Evolutionary conservation across 2,113 vertebrate species (phyloP).

Genomic region (Equus przewalskii): DNA sequence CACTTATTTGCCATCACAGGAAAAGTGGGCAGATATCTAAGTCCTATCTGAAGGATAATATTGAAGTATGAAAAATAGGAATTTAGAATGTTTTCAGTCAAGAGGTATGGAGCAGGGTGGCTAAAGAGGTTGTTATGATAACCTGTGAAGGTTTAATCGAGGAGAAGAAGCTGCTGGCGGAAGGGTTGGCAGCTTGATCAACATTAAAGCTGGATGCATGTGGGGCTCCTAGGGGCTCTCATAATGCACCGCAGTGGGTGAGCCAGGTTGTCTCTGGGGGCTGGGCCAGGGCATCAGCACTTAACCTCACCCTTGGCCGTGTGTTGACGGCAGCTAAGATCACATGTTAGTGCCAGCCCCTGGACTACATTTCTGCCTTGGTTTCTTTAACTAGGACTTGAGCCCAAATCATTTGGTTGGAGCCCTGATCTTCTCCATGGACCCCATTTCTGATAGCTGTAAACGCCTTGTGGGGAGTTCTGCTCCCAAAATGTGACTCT

Average conservation of each 20-base stretch:
- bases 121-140: background rate
- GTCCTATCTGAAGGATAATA: background rate
- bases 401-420: background rate
- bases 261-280: background rate
- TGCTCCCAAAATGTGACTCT: background rate
- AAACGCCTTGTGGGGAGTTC: no score
- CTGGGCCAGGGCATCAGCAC: background rate
- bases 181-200: background rate
- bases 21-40: background rate
- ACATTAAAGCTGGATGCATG: background rate
- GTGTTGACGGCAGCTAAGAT: background rate
- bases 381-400: background rate
- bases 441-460: background rate
- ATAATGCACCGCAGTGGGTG: background rate
- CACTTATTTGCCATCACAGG: background rate
- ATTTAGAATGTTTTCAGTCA: background rate
- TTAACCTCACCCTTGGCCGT: background rate
- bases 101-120: background rate
- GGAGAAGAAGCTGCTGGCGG: background rate
- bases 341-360: no score
- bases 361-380: background rate
- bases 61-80: background rate
- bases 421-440: background rate
- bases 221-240: background rate
- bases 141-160: background rate